Evolutionary conservation across 2,113 vertebrate species (phyloP).

Genomic region (Phalacrocorax brasilianus): DNA sequence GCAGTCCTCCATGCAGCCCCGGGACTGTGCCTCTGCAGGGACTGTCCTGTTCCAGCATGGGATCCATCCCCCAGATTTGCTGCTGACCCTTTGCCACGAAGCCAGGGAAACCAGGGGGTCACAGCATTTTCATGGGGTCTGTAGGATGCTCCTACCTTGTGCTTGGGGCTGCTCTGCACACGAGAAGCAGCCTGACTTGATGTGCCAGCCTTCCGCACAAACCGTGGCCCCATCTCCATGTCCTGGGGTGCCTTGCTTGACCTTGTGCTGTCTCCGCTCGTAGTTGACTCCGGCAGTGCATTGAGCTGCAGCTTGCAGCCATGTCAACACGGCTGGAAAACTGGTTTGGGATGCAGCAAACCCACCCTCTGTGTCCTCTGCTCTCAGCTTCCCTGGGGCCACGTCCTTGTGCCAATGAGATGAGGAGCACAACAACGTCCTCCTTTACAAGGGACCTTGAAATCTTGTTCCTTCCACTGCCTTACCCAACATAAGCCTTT

Average conservation of each 20-base stretch:
- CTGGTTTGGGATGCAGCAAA: not conserved
- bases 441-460: not conserved
- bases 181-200: fast-evolving
- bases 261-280: not conserved
- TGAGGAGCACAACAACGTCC: not conserved
- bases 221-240: not conserved
- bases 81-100: not conserved
- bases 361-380: not conserved
- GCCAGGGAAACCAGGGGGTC: fast-evolving
- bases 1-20: fast-evolving
- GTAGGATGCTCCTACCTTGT: not conserved
- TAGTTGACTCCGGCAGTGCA: not conserved
- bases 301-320: not conserved
- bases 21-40: not conserved
- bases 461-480: conserved; percentile 2
- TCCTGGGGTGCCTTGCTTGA: not conserved
- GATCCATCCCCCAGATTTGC: not conserved
- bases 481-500: conserved; percentile 18
- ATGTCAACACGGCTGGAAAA: fast-evolving
- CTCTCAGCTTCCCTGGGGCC: not conserved
- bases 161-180: not conserved
- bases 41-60: not conserved
- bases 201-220: fast-evolving
- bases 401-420: not conserved
- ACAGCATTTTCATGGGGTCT: fast-evolving